A percentile compares a stretch with the other conserved stretches of the same genome.
Evolutionary conservation across 2,113 vertebrate genomes (phyloP).

Genomic region (Climacteris rufus): DNA sequence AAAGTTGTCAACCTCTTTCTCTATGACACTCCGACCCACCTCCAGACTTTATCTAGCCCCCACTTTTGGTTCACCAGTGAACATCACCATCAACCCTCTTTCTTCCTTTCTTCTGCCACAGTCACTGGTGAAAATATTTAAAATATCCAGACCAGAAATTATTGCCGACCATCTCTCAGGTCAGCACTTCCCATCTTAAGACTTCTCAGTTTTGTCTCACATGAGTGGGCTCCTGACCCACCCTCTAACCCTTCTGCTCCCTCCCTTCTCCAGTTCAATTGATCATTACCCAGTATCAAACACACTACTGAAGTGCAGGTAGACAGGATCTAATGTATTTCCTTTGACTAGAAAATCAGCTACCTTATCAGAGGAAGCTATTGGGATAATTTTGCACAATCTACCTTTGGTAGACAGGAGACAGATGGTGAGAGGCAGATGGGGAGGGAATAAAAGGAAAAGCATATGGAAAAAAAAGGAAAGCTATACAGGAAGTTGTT

Average conservation of each 20-base stretch:
- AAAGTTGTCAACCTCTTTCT: neutral
- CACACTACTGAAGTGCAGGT: neutral
- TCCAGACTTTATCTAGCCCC: neutral
- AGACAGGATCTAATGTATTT: neutral
- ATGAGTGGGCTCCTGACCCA: neutral
- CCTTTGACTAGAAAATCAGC: neutral
- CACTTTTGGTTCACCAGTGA: neutral
- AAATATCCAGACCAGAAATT: neutral
- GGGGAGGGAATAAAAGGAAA: neutral
- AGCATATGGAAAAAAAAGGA: neutral
- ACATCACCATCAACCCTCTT: neutral
- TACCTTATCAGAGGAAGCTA: neutral
- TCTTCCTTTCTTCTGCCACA: neutral
- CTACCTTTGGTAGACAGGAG: neutral
- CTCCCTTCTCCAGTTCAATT: neutral
- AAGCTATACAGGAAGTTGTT: neutral
- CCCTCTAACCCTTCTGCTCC: neutral
- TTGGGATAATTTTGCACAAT: neutral
- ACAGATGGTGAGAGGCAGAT: neutral
- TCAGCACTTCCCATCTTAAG: neutral
- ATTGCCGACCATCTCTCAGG: neutral
- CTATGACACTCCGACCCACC: neutral
- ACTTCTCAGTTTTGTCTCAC: neutral
- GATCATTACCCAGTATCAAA: neutral
- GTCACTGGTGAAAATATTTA: neutral